A percentile compares a stretch with the other conserved stretches of the same genome.
Conservation (phyloP, 2,888 invertebrate species). For the Therioaphis trifolii region DNA sequence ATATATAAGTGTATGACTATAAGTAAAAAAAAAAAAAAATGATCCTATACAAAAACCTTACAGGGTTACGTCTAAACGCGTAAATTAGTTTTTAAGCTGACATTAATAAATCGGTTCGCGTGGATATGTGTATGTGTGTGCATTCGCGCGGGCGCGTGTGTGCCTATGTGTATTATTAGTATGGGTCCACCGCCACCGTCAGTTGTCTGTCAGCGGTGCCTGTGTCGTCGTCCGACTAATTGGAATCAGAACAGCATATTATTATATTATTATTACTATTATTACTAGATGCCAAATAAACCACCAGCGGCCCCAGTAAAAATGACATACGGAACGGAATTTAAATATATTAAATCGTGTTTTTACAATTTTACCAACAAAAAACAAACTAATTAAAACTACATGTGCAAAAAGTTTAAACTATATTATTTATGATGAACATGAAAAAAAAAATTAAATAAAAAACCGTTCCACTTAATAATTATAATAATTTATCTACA, state of each 20-base stretch:
- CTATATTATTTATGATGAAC: no score
- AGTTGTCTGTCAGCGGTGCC: conserved; percentile 59
- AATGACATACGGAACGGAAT: neutral
- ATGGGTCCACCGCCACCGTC: conserved; percentile 30
- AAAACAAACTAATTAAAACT: no score
- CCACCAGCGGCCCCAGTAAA: neutral
- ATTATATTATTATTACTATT: conserved; percentile 53
- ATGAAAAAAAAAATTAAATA: neutral
- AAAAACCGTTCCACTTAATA: no score
- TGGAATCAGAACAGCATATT: conserved; percentile 59
- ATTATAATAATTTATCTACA: no score
- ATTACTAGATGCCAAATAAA: conserved; percentile 50
- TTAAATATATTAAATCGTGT: neutral
- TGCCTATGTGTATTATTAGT: conserved; percentile 38
- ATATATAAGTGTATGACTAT: neutral
- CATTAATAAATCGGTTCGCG: conserved; percentile 60
- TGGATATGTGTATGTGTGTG: neutral
- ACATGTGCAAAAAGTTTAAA: no score
- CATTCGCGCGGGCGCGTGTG: neutral
- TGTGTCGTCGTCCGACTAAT: conserved; percentile 62
- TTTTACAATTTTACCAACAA: no score
- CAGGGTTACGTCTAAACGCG: conserved; percentile 54
- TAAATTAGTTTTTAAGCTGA: conserved; percentile 63
- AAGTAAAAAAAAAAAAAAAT: conserved; percentile 11
- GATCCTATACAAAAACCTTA: conserved; percentile 38